Conservation (phyloP, 1,140 invertebrate species). For the Drosophila lacertosa region DNA sequence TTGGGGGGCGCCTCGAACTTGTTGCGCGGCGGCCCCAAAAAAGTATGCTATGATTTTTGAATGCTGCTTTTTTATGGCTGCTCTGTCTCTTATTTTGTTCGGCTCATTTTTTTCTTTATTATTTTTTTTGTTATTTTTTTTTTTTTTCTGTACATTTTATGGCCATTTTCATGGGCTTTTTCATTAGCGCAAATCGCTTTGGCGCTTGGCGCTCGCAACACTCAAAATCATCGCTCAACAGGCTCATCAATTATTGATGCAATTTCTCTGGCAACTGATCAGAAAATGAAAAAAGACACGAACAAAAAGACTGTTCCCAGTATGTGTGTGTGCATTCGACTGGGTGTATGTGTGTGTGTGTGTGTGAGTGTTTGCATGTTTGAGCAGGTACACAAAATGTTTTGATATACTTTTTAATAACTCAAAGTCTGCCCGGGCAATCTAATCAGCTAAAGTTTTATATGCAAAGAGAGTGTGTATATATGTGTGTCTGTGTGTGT, state of each 20-base stretch:
- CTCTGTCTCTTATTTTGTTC: neutral
- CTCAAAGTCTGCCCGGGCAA: neutral
- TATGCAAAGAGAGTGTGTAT: slow-evolving; percentile 1
- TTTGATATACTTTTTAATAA: slow-evolving; percentile 1
- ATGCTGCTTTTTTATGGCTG: slow-evolving; percentile 4
- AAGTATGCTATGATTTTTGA: slow-evolving; percentile 37
- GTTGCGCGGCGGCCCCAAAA: slow-evolving; percentile 41
- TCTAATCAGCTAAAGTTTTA: neutral
- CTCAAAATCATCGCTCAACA: slow-evolving; percentile 55
- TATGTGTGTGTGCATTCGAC: slow-evolving; percentile 1
- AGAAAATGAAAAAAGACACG: slow-evolving; percentile 6
- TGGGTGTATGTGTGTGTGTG: slow-evolving; percentile 8
- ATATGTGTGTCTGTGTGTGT: slow-evolving; percentile 2
- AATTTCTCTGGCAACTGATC: slow-evolving; percentile 30
- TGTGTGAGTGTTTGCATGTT: slow-evolving; percentile 27
- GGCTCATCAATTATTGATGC: slow-evolving; percentile 60
- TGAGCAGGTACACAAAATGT: slow-evolving; percentile 7
- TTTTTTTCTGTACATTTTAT: neutral
- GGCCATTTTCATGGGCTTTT: slow-evolving; percentile 13
- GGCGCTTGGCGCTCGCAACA: slow-evolving; percentile 2
- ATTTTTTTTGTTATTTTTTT: neutral
- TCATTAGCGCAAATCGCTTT: slow-evolving; percentile 15
- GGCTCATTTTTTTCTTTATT: neutral
- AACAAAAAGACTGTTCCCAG: neutral
- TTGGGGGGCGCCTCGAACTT: slow-evolving; percentile 26